Evolutionary conservation across 1,140 invertebrate species (phyloP), one percentile per base, ranked within the genome.

Genomic region (Doryteuthis pealeii): DNA sequence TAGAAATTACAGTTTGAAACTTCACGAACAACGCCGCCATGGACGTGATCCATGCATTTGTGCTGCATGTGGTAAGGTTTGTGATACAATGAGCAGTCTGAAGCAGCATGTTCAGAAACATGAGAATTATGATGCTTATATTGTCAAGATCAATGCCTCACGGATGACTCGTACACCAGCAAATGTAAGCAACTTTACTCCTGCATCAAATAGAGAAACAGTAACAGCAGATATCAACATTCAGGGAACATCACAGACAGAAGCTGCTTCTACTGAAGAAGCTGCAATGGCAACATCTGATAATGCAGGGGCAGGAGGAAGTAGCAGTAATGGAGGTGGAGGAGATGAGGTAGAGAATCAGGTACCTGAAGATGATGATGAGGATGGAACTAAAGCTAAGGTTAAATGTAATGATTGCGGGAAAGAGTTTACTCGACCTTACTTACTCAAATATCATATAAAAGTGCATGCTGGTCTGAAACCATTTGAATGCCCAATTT

Each of bases 131-230:
- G 92, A 93, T 90, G 91, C 93, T 81, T 90, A 88, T 93, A 78
- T 92, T 93, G 85, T 92, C 91, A 91, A 75, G 92, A 92, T 87
- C 90, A 90, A 83, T 96, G 94, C 82, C 85, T n/a, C 54, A 22
- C 54, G 26, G 18, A 62, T 62, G 54, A 28, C 18, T 6, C 54
- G 22, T 62, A 89, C 0, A 88, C 92, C 74, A 95, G 94, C 81
- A 26, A 10, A 3, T 32, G 31, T 32, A 32, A 68, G 15, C 32
- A 32, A 22, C 32, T 68, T 8, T 33, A 26, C 66, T 30, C 26
- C 54, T n/a, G 26, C 18, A n/a, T n/a, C 54, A 12, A 22, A 22
- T 28, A 22, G 6, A 62, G 66, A 26, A 28, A 22, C 32, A 12
- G 10, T 22, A 32, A 26, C n/a, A 32, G 15, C 15, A 26, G 30